These are phyloP conservation scores for Alca torda DNA, from an alignment of 2,797 vertebrate genomes.

Conservation along the genomic window DNA sequence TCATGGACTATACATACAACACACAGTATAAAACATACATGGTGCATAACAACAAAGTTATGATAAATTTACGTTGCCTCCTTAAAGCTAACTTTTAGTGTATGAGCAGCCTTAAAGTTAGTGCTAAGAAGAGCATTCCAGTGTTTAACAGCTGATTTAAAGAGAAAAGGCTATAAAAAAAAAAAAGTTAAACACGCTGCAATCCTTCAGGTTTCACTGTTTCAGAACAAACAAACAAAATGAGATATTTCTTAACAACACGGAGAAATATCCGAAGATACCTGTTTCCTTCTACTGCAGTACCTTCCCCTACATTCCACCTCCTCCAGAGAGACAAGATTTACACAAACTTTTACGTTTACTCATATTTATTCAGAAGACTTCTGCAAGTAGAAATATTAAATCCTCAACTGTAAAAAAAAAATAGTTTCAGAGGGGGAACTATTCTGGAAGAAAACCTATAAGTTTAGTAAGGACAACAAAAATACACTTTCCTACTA, in stretches of 20 bases:
- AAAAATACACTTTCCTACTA: neutral
- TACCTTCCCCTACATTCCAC: neutral
- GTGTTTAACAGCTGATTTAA: neutral
- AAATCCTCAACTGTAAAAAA: neutral
- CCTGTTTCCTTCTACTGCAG: neutral
- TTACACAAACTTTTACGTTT: neutral
- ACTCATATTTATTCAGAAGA: neutral
- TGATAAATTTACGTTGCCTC: neutral
- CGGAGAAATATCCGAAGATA: neutral
- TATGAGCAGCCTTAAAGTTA: neutral
- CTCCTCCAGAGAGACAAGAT: neutral
- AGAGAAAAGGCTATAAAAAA: neutral
- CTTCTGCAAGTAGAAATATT: neutral
- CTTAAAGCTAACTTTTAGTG: neutral
- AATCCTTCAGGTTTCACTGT: neutral
- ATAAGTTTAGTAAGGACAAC: neutral
- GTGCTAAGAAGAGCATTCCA: neutral
- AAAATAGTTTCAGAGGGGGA: neutral
- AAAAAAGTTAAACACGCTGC: neutral
- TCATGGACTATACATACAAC: neutral
- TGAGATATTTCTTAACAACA: neutral
- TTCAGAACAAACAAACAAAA: neutral
- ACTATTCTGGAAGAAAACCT: neutral
- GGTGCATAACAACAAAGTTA: neutral
- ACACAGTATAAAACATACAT: neutral